Conservation (phyloP, 2,888 invertebrate genomes). For the Conus canariensis region DNA sequence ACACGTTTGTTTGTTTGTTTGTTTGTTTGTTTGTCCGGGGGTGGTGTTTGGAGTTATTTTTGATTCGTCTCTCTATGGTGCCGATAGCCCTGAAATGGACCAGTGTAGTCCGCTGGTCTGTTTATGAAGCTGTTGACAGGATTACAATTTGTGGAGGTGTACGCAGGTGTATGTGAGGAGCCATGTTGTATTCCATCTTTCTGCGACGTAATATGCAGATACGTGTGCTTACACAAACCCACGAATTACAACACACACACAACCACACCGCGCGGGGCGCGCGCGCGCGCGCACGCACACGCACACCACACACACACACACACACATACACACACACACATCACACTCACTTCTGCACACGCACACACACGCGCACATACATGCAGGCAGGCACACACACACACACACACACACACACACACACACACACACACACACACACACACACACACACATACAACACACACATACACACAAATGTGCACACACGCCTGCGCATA, state of each 20-base stretch:
- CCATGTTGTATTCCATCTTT: not conserved
- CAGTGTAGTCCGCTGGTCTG: too few species aligned
- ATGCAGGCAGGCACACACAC: not conserved
- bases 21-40: too few species aligned
- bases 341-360: not conserved
- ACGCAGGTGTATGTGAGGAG: not conserved
- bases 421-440: conserved; percentile 2
- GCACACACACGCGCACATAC: not conserved
- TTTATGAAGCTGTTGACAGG: too few species aligned
- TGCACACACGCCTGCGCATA: too few species aligned
- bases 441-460: not conserved
- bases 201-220: not conserved
- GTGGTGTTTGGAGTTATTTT: too few species aligned
- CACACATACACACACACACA: not conserved
- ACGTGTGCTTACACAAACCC: not conserved
- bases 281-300: not conserved
- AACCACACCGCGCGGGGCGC: not conserved
- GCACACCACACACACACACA: not conserved
- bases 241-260: not conserved
- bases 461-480: too few species aligned
- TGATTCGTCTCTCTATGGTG: too few species aligned
- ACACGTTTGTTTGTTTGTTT: too few species aligned
- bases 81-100: too few species aligned
- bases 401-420: conserved; percentile 6
- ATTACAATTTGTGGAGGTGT: not conserved